A percentile compares a stretch with the other conserved stretches of the same genome.
These are phyloP conservation scores for Rhopalosiphum padi DNA, from an alignment of 1,140 invertebrate species.

Conservation along the genomic window DNA sequence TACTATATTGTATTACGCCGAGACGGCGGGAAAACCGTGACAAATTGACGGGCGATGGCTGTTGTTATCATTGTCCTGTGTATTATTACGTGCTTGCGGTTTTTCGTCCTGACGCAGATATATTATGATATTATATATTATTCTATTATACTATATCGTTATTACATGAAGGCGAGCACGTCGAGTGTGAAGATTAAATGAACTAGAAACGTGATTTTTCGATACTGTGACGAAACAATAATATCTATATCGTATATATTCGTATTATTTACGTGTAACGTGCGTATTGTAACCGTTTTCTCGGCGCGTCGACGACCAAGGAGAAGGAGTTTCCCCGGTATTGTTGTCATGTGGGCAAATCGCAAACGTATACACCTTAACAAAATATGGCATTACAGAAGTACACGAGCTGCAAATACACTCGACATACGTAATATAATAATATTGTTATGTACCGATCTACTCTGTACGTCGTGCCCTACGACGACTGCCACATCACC, in stretches of 20 bases:
- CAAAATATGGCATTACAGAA: not conserved
- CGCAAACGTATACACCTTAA: not conserved
- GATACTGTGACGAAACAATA: not conserved
- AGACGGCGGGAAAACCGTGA: slow-evolving; percentile 30
- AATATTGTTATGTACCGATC: not conserved
- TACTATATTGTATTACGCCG: not conserved
- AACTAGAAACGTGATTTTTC: slow-evolving; percentile 37
- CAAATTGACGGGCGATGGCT: slow-evolving; percentile 24
- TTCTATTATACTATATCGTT: not conserved
- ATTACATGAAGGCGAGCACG: not conserved
- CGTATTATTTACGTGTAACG: not conserved
- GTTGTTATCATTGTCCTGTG: not conserved
- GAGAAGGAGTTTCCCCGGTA: not conserved
- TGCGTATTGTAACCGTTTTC: not conserved
- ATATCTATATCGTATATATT: not conserved
- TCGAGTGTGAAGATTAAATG: slow-evolving; percentile 40
- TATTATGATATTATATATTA: not conserved
- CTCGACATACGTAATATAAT: not conserved
- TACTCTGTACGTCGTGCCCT: not conserved
- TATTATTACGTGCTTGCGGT: not conserved
- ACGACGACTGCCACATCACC: not conserved
- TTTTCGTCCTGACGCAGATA: not conserved
- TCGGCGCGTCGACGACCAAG: not conserved
- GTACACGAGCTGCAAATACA: not conserved
- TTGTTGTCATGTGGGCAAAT: not conserved